phyloP scores from a whole-genome alignment of 2,888 invertebrate genomes.

The Helobdella robusta region DNA sequence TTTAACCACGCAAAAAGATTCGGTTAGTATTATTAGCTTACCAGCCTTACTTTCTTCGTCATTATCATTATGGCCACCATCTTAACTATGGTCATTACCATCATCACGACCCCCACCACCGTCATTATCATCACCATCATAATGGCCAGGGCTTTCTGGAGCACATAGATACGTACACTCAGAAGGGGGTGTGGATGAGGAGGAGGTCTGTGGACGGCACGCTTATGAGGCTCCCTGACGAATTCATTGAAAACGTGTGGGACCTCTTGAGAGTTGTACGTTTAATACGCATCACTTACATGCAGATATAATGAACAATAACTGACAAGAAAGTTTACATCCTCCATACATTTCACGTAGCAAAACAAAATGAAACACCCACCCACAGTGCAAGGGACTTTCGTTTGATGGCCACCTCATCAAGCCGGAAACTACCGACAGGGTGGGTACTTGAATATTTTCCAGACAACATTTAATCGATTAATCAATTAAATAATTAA shows the following conservation, averaged over 20 bases:
- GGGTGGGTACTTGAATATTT: slow-evolving; percentile 3
- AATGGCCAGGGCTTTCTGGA: slow-evolving; percentile 3
- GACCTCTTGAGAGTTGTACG: not conserved
- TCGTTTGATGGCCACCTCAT: slow-evolving; percentile 14
- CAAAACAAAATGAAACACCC: no score
- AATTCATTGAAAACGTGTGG: slow-evolving; percentile 16
- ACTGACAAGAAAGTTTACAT: not conserved
- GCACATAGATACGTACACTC: slow-evolving; percentile 9
- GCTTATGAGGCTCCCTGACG: slow-evolving; percentile 16
- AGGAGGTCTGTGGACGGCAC: slow-evolving; percentile 20
- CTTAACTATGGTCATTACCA: no score
- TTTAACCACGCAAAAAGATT: slow-evolving; percentile 2
- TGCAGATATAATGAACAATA: no score
- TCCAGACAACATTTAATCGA: not conserved
- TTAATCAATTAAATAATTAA: not conserved
- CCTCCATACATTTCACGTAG: not conserved
- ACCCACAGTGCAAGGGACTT: slow-evolving; percentile 21
- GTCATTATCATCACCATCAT: slow-evolving; percentile 6
- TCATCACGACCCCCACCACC: slow-evolving; percentile 5
- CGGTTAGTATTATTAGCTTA: slow-evolving; percentile 9
- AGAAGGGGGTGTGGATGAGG: slow-evolving; percentile 19
- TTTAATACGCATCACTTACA: no score
- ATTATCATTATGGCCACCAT: not conserved
- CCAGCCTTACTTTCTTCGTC: not conserved
- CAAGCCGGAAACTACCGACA: slow-evolving; percentile 8